phyloP scores from a whole-genome alignment of 1,140 invertebrate species.

The Saccostrea glomerata region DNA sequence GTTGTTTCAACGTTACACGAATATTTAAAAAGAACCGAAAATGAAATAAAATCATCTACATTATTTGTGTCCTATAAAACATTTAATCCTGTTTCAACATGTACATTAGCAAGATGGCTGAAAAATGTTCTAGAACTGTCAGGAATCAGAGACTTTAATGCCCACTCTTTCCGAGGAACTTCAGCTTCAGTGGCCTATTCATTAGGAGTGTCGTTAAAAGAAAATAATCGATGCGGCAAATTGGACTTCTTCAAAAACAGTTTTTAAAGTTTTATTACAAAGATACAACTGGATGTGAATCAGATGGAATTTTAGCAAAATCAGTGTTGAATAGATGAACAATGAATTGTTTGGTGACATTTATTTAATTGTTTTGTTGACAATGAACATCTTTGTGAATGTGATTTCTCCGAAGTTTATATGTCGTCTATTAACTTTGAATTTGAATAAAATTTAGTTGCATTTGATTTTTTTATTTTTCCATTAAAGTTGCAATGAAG shows the following conservation, averaged over 20 bases:
- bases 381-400: not conserved
- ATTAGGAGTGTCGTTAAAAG: not conserved
- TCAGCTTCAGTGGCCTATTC: not conserved
- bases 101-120: not conserved
- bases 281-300: not conserved
- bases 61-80: constrained; percentile 53
- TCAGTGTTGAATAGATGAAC: not conserved
- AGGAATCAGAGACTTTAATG: not conserved
- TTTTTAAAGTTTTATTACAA: not conserved
- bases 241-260: not conserved
- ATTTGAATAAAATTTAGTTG: not conserved
- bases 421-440: not conserved
- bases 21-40: constrained; percentile 46
- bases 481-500: too few species aligned
- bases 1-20: not conserved
- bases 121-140: not conserved
- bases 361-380: not conserved
- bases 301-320: not conserved
- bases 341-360: not conserved
- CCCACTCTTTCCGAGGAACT: not conserved
- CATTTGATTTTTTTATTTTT: too few species aligned
- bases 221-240: not conserved
- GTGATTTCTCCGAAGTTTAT: not conserved
- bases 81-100: not conserved
- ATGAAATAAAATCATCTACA: constrained; percentile 35